Evolutionary conservation across 1,140 invertebrate genomes (phyloP), one percentile per base, ranked within the genome.

Genomic region (Tetranychus cinnabarinus): DNA sequence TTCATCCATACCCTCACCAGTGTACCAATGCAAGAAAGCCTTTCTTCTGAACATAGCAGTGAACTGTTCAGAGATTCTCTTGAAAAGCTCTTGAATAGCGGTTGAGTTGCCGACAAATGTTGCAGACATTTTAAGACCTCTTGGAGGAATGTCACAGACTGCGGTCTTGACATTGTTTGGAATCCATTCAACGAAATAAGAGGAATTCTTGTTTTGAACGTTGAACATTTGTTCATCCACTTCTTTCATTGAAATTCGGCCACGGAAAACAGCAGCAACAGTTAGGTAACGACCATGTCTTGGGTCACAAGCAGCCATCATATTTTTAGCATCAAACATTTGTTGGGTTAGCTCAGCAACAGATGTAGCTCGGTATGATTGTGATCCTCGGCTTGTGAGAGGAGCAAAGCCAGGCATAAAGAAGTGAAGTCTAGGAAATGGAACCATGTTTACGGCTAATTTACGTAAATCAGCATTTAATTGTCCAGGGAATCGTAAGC

Each of bases 371-470:
- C 75, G 69, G 73, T 91, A 91, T 62, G 87, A 84, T 68, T 88
- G 85, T 64, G 79, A 82, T n/a, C 85, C 82, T 65, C 88, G 79
- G 46, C 88, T 86, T 12, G 89, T 92, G 1, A 96, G 46, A 12
- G 91, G 79, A 39, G 81, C 81, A 67, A 82, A 82, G 33, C 84
- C 83, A 1, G 84, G 82, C 67, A 57, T 57, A 31, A 57, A 57
- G 56, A 57, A 57, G 37, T 57, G 56, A 36, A 57, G 37, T 57
- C 76, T 61, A 75, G 91, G 91, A 70, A 79, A 96, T 57, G 90
- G 91, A 47, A 96, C 90, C 90, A 96, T 95, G 74, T 96, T 95
- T 23, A 96, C 91, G 34, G 91, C 91, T 65, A 96, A 68, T 78
- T 96, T 64, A 75, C 23, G 23, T 23, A 23, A 23, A 23, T 23